Base-by-base conservation (phyloP, 2,113 vertebrate species). In the Percopsis transmontana region DNA sequence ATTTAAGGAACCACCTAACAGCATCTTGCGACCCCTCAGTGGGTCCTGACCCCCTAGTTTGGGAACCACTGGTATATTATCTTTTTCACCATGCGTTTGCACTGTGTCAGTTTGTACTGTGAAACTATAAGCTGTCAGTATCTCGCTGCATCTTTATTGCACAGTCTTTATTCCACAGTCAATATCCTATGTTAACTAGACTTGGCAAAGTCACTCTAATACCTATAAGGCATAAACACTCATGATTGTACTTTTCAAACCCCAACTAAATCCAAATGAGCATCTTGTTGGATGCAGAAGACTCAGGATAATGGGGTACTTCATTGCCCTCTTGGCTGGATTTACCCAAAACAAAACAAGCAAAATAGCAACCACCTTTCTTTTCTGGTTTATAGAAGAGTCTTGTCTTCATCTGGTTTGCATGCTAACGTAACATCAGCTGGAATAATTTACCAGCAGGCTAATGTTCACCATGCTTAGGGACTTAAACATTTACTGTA, bases 331-430 rank as follows among this genome's bases (percentile, higher is more conserved):
- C 47, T 68, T 56, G 58, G 42, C 50, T 77, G 18, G 2, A 61
- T 67, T 64, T 7, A 23, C n/a, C 15, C 2, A 24, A 39, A 69
- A 62, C 38, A 67, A 72, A 77, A 65, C 21, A 75, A 50, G 40
- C 51, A 51, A 6, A 40, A 58, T 3, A 50, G 53, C n/a, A 52
- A 52, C 51, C 18, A 54, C 19, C 15, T 3, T 12, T 58, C 11
- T 58, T 45, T 45, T 72, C 45, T 48, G 27, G 54, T 42, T 33
- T 60, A 24, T 33, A 53, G n/a, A 9, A 53, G 51, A 21, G 6
- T 52, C 23, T 20, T 23, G 55, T 39, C 50, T 62, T 39, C 15
- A 21, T 60, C 24, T 27, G 24, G 14, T 65, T 66, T 52, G 58
- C 52, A 51, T 58, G 42, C 45, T 48, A 16, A 21, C 12, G 51